Evolutionary conservation across 2,888 invertebrate genomes (phyloP).

Genomic region (Parthenolecanium corni): DNA sequence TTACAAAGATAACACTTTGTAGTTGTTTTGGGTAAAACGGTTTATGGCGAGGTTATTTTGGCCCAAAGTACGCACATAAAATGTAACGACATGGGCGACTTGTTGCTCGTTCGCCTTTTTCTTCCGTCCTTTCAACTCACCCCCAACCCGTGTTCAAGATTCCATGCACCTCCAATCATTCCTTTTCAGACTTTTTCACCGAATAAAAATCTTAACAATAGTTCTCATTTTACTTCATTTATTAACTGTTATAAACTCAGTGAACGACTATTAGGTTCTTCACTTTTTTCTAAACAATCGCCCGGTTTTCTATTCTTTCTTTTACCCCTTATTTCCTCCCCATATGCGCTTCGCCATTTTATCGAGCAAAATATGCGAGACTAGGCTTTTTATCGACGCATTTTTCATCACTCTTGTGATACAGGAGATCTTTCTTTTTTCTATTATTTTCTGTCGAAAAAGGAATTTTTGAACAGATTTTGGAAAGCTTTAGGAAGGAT

Average conservation of each 20-base stretch:
- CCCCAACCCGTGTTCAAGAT: background rate
- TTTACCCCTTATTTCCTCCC: background rate
- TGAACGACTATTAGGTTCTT: background rate
- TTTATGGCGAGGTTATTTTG: constrained; percentile 24
- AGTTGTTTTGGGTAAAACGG: constrained; percentile 24
- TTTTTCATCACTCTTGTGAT: too few relatives aligned
- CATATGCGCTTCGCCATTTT: too few relatives aligned
- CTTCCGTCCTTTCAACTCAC: constrained; percentile 2
- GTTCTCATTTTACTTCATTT: constrained; percentile 12
- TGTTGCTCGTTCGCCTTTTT: constrained; percentile 26
- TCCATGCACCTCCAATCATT: too few relatives aligned
- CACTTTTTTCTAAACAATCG: background rate
- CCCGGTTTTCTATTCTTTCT: background rate
- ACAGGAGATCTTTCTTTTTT: too few relatives aligned
- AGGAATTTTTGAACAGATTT: too few relatives aligned
- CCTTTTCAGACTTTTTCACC: background rate
- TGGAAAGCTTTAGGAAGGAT: too few relatives aligned
- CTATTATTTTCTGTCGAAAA: too few relatives aligned
- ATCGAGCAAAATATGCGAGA: too few relatives aligned
- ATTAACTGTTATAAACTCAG: constrained; percentile 15
- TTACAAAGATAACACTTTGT: constrained; percentile 20
- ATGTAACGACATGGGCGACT: constrained; percentile 31
- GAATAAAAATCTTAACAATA: constrained; percentile 24
- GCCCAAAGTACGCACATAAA: constrained; percentile 30
- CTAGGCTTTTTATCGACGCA: too few relatives aligned